Base-by-base conservation (phyloP, 2,888 invertebrate species). In the Linyphia triangularis region DNA sequence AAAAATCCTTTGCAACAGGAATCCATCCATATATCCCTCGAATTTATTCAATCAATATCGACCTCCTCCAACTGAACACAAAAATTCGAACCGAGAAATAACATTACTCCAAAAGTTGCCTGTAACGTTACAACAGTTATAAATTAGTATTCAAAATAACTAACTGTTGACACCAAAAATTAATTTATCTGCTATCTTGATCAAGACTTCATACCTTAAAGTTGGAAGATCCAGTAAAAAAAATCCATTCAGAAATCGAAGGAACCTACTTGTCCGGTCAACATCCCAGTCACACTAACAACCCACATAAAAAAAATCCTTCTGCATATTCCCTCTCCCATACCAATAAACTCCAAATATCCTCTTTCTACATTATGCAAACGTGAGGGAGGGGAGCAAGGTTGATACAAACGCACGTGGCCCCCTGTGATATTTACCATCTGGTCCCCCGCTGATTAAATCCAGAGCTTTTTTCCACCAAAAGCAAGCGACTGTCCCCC, bases 391-490 rank as follows among this genome's bases (percentile, higher is more conserved):
- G 37, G 43, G 73, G 28, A 73, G 13, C 26, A n/a, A 13, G 22
- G 10, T 4, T 2, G 24, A 43, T 1, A 10, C 13, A 24, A 7
- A 30, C 30, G 78, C 77, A 77, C 77, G 70, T 69, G 77, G 79
- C 79, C 72, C 65, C 33, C 73, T n/a, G 67, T 88, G 86, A 88
- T 88, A 88, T 88, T 88, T 88, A 73, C 86, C 86, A 88, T 81
- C 86, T 88, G 86, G 81, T 81, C 65, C 75, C 86, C 81, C 30
- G 33, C 81, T 88, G 86, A 88, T 88, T 88, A 88, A 88, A 88
- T 75, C 59, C 81, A 30, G 65, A 19, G 63, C 24, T 37, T n/a
- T 51, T n/a, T 51, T 5, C 16, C n/a, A 19, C 51, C 13, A 30
- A n/a, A 28, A 9, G 30, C 51, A 65, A 22, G 0, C 30, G 22